Conservation (phyloP, 92 coral and sea anemone species). For the Ricordea florida region DNA sequence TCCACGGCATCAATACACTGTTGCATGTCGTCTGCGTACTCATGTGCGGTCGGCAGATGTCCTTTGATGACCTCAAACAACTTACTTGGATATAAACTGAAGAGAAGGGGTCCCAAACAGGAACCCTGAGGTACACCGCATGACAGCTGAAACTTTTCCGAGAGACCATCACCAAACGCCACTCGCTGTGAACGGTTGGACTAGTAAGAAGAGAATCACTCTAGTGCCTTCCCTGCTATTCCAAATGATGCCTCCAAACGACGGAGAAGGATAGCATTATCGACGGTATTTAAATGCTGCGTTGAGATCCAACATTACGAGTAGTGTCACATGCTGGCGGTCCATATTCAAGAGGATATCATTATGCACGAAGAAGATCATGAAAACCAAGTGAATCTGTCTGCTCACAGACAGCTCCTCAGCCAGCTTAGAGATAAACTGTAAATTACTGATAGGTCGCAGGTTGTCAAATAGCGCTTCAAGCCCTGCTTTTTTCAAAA, state of each 20-base stretch:
- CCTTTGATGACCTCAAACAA: too few species aligned
- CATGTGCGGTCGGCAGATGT: background rate
- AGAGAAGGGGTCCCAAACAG: too few species aligned
- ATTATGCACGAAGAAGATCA: background rate
- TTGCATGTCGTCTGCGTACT: background rate
- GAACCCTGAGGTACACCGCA: background rate
- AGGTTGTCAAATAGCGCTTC: background rate
- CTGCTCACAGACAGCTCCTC: conserved; percentile 14
- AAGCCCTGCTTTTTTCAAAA: conserved; percentile 2
- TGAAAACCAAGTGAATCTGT: background rate
- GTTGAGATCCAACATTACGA: too few species aligned
- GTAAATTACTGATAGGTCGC: conserved; percentile 10
- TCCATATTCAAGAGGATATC: background rate
- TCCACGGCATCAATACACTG: background rate
- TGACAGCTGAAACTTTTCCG: background rate
- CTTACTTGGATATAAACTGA: background rate
- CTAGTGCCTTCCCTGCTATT: too few species aligned
- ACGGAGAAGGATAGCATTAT: too few species aligned
- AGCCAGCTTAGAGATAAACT: conserved; percentile 7
- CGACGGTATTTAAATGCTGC: too few species aligned
- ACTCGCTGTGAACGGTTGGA: background rate
- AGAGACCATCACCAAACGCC: background rate
- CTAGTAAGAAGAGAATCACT: too few species aligned
- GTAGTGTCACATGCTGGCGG: too few species aligned
- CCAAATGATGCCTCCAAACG: too few species aligned